These are phyloP conservation scores for Salarias fasciatus DNA, from an alignment of 2,797 vertebrate genomes.

Conservation along the genomic window DNA sequence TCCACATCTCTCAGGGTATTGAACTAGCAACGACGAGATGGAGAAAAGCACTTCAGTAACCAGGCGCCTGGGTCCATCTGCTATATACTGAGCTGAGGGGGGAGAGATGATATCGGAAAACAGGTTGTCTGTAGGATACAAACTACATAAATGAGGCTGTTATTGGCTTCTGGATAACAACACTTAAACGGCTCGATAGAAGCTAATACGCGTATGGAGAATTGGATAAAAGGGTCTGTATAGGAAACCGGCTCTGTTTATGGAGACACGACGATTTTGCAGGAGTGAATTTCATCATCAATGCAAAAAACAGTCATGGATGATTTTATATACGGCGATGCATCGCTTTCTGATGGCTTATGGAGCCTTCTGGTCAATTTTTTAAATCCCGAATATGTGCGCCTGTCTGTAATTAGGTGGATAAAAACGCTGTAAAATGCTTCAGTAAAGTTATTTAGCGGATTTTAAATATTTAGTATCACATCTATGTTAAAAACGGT, in stretches of 20 bases:
- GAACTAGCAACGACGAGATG: conserved; percentile 75
- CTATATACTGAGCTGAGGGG: conserved; percentile 40
- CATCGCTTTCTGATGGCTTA: too few relatives aligned
- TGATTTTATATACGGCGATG: too few relatives aligned
- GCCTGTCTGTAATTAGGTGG: too few relatives aligned
- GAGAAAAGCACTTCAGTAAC: conserved; percentile 73
- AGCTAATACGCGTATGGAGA: not conserved
- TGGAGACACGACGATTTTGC: conserved; percentile 6
- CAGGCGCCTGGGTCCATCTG: conserved; percentile 71
- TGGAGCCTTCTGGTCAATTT: too few relatives aligned
- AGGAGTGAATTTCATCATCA: not conserved
- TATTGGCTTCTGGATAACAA: conserved; percentile 28
- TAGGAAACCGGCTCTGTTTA: not conserved
- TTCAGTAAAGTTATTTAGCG: not conserved
- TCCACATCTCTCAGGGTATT: conserved; percentile 77
- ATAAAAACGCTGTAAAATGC: too few relatives aligned
- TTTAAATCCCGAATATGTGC: too few relatives aligned
- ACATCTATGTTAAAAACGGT: conserved; percentile 4
- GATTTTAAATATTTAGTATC: not conserved
- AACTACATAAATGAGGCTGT: conserved; percentile 38
- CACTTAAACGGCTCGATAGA: conserved; percentile 4
- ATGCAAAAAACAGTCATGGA: not conserved
- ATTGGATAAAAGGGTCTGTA: not conserved
- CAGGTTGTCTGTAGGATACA: conserved; percentile 34
- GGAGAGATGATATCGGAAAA: conserved; percentile 37